A percentile compares a stretch with the other conserved stretches of the same genome.
phyloP scores from a whole-genome alignment of 2,113 vertebrate genomes.

The Hucho hucho region DNA sequence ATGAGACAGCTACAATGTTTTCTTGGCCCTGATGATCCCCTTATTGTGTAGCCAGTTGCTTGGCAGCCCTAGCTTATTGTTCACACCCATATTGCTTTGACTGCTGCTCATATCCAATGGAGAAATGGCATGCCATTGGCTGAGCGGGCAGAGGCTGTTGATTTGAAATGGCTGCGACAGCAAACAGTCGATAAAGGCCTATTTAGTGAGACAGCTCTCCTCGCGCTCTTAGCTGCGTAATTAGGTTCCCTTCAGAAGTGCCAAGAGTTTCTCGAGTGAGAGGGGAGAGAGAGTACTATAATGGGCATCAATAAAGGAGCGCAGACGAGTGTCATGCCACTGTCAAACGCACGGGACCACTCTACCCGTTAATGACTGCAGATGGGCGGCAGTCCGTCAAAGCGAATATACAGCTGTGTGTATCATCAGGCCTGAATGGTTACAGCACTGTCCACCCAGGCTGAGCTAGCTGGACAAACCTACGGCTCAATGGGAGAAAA shows the following conservation, averaged over 20 bases:
- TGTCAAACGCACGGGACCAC: slow-evolving; percentile 13
- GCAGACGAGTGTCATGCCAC: slow-evolving; percentile 26
- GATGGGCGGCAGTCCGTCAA: slow-evolving; percentile 16
- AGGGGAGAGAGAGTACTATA: slow-evolving; percentile 18
- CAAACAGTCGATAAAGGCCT: too few relatives aligned
- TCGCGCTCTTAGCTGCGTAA: slow-evolving; percentile 30
- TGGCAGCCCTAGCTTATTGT: too few relatives aligned
- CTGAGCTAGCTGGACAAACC: not conserved
- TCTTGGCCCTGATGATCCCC: too few relatives aligned
- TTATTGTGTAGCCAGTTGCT: too few relatives aligned
- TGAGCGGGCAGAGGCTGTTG: too few relatives aligned
- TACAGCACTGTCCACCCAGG: not conserved
- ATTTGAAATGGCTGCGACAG: too few relatives aligned
- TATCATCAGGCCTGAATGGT: not conserved
- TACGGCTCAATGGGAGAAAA: not conserved
- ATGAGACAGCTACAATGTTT: too few relatives aligned
- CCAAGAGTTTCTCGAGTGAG: not conserved
- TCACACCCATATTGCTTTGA: too few relatives aligned
- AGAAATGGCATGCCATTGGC: too few relatives aligned
- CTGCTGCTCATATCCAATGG: too few relatives aligned
- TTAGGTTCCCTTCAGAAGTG: slow-evolving; percentile 30
- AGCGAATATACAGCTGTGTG: not conserved
- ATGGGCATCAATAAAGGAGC: slow-evolving; percentile 22
- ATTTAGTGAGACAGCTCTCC: slow-evolving; percentile 7
- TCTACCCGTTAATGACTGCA: slow-evolving; percentile 23